Evolutionary conservation across 2,888 invertebrate genomes (phyloP), one percentile per base, ranked within the genome.

Genomic region (Eilema caniola): DNA sequence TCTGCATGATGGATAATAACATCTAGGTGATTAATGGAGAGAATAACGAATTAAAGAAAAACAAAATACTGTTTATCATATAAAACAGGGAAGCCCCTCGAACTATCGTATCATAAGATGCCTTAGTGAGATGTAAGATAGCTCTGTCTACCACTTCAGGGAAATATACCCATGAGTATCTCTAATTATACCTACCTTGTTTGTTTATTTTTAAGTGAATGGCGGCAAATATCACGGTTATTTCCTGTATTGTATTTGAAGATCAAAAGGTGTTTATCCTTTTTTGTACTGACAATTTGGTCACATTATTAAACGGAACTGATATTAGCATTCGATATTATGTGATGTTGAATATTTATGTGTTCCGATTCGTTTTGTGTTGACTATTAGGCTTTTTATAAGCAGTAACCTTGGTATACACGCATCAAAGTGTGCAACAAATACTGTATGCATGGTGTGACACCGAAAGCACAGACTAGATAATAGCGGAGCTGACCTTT

Each of bases 181-280:
- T n/a, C n/a, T 1, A 37, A 37, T 37, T 12, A 37, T 37, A 37
- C 8, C 37, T 28, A 33, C 37, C 41, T 41, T 41, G 14, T 16
- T 41, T 41, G 33, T 37, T 37, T 8, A 37, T 37, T 16, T 61
- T 31, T 11, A 59, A 28, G 37, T 66, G 24, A 60, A 47, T 60
- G 24, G 28, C 47, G 41, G n/a, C 61, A 24, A 70, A 62, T 66
- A 56, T 66, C 62, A 57, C 11, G 66, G 62, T 37, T 56, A 66
- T 41, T 66, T 70, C 63, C 68, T 70, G 59, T 47, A 71, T n/a
- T n/a, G n/a, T 41, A 57, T 62, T 56, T 60, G 37, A 28, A 53
- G 16, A 67, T 62, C 25, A 57, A 68, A 12, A 33, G 33, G 33
- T 33, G 24, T 16, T 16, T 53, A 23, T 14, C 53, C n/a, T 23